Conservation (phyloP, 2,888 invertebrate genomes). For the Pristionchus mayeri region DNA sequence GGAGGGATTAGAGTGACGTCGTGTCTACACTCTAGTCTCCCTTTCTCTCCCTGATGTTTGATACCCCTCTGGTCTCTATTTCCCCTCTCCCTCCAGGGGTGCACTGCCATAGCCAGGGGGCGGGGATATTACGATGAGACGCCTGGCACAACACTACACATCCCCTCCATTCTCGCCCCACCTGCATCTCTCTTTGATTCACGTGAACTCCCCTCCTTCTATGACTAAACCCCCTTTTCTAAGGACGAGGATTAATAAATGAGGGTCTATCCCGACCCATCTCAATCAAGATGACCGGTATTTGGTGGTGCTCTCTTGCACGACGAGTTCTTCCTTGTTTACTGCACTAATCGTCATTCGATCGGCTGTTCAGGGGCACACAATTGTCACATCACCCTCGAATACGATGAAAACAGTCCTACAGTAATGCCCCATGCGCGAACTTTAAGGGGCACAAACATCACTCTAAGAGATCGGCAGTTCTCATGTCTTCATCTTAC, state of each 20-base stretch:
- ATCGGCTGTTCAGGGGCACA: not conserved
- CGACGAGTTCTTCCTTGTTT: not conserved
- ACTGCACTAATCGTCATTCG: not conserved
- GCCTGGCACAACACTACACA: not conserved
- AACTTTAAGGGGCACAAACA: not conserved
- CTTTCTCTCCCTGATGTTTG: not conserved
- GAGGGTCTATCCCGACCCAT: too few relatives aligned
- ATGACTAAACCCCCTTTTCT: too few relatives aligned
- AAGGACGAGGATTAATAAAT: too few relatives aligned
- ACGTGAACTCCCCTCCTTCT: too few relatives aligned
- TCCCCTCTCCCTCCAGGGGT: not conserved
- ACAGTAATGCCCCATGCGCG: not conserved
- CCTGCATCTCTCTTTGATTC: not conserved
- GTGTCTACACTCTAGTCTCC: not conserved
- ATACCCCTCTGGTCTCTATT: not conserved
- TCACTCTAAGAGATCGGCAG: not conserved
- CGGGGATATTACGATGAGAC: not conserved
- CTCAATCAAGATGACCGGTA: not conserved
- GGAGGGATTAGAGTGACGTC: not conserved
- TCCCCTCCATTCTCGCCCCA: not conserved
- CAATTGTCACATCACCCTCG: not conserved
- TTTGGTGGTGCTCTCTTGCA: not conserved
- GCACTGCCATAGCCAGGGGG: not conserved
- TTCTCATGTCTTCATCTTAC: not conserved
- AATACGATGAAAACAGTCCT: not conserved